These are phyloP conservation scores for Danaus chrysippus DNA, from an alignment of 2,888 invertebrate species.

Conservation along the genomic window DNA sequence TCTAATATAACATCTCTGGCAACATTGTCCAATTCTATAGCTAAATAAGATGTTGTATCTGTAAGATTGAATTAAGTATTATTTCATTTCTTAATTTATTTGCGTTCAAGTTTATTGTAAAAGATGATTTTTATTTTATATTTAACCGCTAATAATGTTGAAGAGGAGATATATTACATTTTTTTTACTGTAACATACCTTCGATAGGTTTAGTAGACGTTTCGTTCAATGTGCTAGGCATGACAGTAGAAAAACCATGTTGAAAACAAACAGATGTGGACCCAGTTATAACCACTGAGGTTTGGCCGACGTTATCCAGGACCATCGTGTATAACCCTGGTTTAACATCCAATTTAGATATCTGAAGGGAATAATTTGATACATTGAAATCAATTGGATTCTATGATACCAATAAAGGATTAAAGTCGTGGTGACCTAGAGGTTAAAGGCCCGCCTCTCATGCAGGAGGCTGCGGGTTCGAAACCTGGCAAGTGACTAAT, in stretches of 20 bases:
- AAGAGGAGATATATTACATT: no score
- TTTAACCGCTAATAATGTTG: no score
- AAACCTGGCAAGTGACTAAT: no score
- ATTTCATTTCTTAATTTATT: no score
- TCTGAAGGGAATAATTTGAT: constrained; percentile 33
- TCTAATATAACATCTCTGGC: constrained; percentile 38
- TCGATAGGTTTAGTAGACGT: constrained; percentile 45
- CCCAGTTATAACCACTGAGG: constrained; percentile 39
- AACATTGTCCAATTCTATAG: constrained; percentile 41
- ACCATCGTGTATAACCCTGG: constrained; percentile 41
- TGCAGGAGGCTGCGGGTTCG: no score
- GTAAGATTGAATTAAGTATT: constrained; percentile 25
- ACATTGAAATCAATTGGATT: constrained; percentile 7
- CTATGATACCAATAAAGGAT: no score
- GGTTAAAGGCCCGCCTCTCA: no score
- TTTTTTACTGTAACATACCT: constrained; percentile 36
- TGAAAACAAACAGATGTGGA: constrained; percentile 44
- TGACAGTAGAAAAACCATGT: constrained; percentile 46
- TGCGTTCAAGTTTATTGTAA: no score
- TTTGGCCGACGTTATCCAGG: constrained; percentile 38
- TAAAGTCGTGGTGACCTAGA: no score
- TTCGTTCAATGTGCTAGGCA: constrained; percentile 40
- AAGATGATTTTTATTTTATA: no score
- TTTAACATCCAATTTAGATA: constrained; percentile 37
- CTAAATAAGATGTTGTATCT: constrained; percentile 44